Conservation (phyloP, 2,113 vertebrate species). For the Melanotaenia duboulayi region DNA sequence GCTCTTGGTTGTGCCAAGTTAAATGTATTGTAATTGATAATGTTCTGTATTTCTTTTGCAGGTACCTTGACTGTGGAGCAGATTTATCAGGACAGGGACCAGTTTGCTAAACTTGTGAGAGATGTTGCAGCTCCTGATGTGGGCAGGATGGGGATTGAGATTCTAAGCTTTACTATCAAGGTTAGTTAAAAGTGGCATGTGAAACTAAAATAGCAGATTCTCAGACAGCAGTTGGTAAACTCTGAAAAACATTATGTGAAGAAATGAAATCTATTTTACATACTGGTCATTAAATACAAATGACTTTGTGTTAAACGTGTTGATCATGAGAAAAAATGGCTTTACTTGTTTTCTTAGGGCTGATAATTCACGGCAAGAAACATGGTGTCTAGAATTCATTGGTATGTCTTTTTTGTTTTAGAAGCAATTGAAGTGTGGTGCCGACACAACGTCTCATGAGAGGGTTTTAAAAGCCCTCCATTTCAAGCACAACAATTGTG, state of each 20-base stretch:
- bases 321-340: neutral
- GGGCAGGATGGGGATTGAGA: slow-evolving; percentile 96
- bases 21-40: neutral
- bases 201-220: neutral
- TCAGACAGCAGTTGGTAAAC: neutral
- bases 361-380: no score
- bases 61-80: slow-evolving; percentile 96
- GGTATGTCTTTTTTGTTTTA: no score
- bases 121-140: slow-evolving; percentile 95
- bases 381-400: no score
- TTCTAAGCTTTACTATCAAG: slow-evolving; percentile 98
- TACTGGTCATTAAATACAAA: no score
- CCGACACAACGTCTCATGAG: neutral
- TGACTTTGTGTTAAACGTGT: neutral
- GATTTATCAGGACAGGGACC: slow-evolving; percentile 96
- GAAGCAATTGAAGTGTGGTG: slow-evolving; percentile 7
- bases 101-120: slow-evolving; percentile 94
- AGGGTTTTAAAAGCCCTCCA: no score
- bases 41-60: slow-evolving; percentile 49
- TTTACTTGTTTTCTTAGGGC: no score
- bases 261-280: no score
- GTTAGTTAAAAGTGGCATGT: slow-evolving; percentile 67
- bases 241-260: neutral
- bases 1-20: neutral
- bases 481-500: neutral